Conservation (phyloP, 2,888 invertebrate genomes). For the Melolontha melolontha region DNA sequence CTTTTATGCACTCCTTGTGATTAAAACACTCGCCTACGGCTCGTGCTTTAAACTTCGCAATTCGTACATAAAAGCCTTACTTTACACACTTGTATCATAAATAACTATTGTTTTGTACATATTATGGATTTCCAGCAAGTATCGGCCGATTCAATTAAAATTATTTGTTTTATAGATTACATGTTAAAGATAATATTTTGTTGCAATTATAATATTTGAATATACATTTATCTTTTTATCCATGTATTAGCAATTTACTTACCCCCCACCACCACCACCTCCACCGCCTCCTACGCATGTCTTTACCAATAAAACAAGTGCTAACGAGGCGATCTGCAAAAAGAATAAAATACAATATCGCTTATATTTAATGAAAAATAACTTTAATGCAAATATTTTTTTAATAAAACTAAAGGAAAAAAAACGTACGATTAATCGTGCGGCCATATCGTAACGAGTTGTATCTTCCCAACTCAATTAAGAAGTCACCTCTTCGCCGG, state of each 20-base stretch:
- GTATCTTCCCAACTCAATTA: slow-evolving; percentile 34
- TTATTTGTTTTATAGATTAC: too few relatives aligned
- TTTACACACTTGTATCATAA: too few relatives aligned
- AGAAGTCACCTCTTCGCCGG: slow-evolving; percentile 45
- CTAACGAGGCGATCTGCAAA: slow-evolving; percentile 60
- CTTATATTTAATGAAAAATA: slow-evolving; percentile 53
- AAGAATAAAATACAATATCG: slow-evolving; percentile 57
- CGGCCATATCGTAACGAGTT: slow-evolving; percentile 63
- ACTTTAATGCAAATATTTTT: slow-evolving; percentile 13
- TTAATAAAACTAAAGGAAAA: slow-evolving; percentile 38
- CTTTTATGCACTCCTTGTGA: too few relatives aligned
- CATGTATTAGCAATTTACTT: slow-evolving; percentile 46
- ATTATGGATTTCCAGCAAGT: too few relatives aligned
- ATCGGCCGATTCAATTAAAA: too few relatives aligned
- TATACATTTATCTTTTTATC: neutral
- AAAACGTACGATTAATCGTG: slow-evolving; percentile 68
- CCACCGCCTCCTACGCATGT: slow-evolving; percentile 63
- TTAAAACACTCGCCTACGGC: too few relatives aligned
- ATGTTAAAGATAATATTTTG: too few relatives aligned
- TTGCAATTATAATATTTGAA: too few relatives aligned
- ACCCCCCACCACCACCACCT: slow-evolving; percentile 67
- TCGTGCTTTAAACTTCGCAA: too few relatives aligned
- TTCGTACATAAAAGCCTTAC: too few relatives aligned
- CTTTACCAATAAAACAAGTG: slow-evolving; percentile 63
- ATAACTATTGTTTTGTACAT: too few relatives aligned